Conservation (phyloP, 2,797 vertebrate genomes). For the Sebastolobus altivelis region DNA sequence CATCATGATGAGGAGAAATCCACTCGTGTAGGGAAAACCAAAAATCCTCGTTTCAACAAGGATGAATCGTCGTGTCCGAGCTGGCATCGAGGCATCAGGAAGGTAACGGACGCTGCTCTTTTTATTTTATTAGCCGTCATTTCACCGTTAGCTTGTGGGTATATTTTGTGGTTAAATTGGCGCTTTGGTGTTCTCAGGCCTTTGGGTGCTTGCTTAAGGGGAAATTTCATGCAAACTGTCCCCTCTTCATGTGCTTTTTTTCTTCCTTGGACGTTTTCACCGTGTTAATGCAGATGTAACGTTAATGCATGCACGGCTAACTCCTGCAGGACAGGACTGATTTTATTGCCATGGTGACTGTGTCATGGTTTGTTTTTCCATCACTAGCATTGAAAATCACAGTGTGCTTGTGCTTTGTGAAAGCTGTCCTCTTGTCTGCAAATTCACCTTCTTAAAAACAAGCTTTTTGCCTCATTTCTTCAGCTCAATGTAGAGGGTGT, state of each 20-base stretch:
- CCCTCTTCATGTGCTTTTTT: neutral
- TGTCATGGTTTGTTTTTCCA: neutral
- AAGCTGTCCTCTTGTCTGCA: neutral
- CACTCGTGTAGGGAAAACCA: slow-evolving; percentile 32
- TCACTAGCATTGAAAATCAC: neutral
- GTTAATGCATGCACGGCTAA: slow-evolving; percentile 1
- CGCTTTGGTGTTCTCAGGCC: slow-evolving; percentile 39
- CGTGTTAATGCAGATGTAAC: slow-evolving; percentile 22
- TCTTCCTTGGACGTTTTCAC: neutral
- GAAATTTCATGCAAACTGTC: too few species aligned
- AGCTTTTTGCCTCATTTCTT: neutral
- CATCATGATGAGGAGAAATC: slow-evolving; percentile 68
- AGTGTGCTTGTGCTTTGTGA: neutral
- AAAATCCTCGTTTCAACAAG: slow-evolving; percentile 41
- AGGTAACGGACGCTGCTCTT: slow-evolving; percentile 68
- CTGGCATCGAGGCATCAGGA: slow-evolving; percentile 74
- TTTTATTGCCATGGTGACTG: neutral
- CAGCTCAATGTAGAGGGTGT: too few species aligned
- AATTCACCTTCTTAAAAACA: neutral
- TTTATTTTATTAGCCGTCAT: neutral
- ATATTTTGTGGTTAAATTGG: slow-evolving; percentile 1
- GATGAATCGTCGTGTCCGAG: slow-evolving; percentile 74
- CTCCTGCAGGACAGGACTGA: neutral
- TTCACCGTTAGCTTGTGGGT: slow-evolving; percentile 8
- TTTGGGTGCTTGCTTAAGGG: neutral